phyloP scores from a whole-genome alignment of 1,140 invertebrate species.

The Macrotrachela quadricornifera region DNA sequence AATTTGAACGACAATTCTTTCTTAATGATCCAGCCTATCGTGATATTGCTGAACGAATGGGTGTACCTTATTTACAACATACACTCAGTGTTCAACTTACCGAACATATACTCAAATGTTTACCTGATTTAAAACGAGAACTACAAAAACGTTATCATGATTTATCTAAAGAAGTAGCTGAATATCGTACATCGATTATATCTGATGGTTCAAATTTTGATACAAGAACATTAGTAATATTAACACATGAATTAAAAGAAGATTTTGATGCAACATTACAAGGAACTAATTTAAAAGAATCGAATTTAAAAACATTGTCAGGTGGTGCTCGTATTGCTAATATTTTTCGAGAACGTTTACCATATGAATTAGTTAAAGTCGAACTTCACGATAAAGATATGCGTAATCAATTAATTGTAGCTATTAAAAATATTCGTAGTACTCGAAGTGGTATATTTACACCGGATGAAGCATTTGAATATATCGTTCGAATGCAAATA shows the following conservation, averaged over 20 bases:
- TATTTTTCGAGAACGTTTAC: slow-evolving; percentile 92
- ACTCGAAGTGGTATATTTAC: slow-evolving; percentile 79
- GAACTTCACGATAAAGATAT: slow-evolving; percentile 97
- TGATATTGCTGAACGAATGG: slow-evolving; percentile 84
- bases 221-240: slow-evolving; percentile 23
- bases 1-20: slow-evolving; percentile 92
- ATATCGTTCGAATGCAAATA: slow-evolving; percentile 97
- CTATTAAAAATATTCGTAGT: slow-evolving; percentile 97
- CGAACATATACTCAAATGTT: slow-evolving; percentile 91
- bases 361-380: slow-evolving; percentile 96
- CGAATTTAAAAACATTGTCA: slow-evolving; percentile 87
- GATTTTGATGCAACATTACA: slow-evolving; percentile 97
- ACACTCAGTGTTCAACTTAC: slow-evolving; percentile 95
- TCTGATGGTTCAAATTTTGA: neutral
- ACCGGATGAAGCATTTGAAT: slow-evolving; percentile 98
- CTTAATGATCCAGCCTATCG: slow-evolving; percentile 39
- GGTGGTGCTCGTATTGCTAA: slow-evolving; percentile 98
- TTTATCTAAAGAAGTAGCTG: slow-evolving; percentile 91
- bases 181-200: slow-evolving; percentile 40
- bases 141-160: slow-evolving; percentile 78
- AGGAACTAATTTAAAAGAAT: slow-evolving; percentile 58
- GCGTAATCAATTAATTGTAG: slow-evolving; percentile 85
- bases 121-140: slow-evolving; percentile 79
- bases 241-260: slow-evolving; percentile 88
- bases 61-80: slow-evolving; percentile 86